Conservation (phyloP, 2,797 vertebrate species). For the Petrocephalus schoutedeni region DNA sequence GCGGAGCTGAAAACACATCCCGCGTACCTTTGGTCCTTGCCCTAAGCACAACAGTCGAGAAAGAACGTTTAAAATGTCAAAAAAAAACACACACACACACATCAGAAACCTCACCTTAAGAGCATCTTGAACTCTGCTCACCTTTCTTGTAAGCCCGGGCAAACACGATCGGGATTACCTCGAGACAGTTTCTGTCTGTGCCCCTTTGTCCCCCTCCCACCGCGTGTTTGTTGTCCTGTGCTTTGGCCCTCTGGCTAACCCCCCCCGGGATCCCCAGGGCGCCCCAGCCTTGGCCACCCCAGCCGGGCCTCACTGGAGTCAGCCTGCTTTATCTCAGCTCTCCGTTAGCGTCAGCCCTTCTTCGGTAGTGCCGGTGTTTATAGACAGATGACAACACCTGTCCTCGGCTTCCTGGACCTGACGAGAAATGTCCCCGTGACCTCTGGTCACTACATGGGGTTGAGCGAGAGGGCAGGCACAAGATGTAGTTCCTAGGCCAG, state of each 20-base stretch:
- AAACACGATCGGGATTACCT: slow-evolving; percentile 29
- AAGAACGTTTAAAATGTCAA: slow-evolving; percentile 25
- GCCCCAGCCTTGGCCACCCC: slow-evolving; percentile 53
- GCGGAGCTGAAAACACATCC: neutral
- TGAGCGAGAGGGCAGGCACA: slow-evolving; percentile 58
- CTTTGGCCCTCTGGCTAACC: slow-evolving; percentile 62
- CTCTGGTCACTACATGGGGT: slow-evolving; percentile 44
- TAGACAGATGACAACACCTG: slow-evolving; percentile 79
- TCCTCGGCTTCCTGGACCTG: slow-evolving; percentile 70
- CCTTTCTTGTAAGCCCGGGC: slow-evolving; percentile 26
- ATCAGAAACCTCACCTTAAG: slow-evolving; percentile 13
- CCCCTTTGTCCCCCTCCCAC: slow-evolving; percentile 49
- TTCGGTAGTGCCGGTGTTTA: slow-evolving; percentile 74
- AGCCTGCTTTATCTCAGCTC: slow-evolving; percentile 71
- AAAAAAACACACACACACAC: neutral
- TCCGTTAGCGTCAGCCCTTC: slow-evolving; percentile 57
- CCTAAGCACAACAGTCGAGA: slow-evolving; percentile 27
- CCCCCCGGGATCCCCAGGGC: slow-evolving; percentile 51
- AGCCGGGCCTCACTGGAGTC: slow-evolving; percentile 51
- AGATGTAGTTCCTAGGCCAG: slow-evolving; percentile 30
- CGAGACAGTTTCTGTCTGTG: slow-evolving; percentile 42
- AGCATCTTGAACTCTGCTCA: slow-evolving; percentile 26
- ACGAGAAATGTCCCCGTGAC: slow-evolving; percentile 74
- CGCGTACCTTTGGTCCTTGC: slow-evolving; percentile 12
- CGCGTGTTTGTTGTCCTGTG: slow-evolving; percentile 39